Evolutionary conservation across 2,888 invertebrate species (phyloP), one percentile per base, ranked within the genome.

Genomic region (Dendrolimus houi): DNA sequence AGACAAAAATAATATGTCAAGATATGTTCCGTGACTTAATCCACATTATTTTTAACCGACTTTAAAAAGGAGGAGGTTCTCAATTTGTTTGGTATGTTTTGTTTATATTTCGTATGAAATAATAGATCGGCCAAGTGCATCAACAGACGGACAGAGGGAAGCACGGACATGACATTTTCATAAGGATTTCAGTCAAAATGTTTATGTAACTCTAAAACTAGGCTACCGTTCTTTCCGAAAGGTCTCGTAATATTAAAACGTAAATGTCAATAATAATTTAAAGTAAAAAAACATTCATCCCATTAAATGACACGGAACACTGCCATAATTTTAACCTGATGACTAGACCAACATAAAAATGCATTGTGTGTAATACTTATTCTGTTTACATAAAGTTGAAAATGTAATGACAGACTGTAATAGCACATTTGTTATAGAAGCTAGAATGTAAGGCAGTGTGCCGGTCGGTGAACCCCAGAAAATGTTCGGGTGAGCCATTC

Each of bases 361-460:
- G 9, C 56, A n/a, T 1, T 60, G 55, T 2, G 1, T 14, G 8
- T 54, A 8, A 53, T 8, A 55, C 57, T 63, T 69, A 66, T 58
- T 9, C 0, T 2, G 9, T 41, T 29, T 8, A 0, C 0, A 17
- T 68, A 75, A 64, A 59, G 70, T 71, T 56, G 47, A 56, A 54
- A 65, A 63, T 71, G 29, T 29, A 29, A 29, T 29, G 29, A 29
- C 29, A 29, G 29, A 29, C 6, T 29, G 29, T 3, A 29, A 0
- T 6, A 6, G 17, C 41, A 47, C 14, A 55, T 53, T 42, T 55
- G 47, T 47, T 63, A 55, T 59, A 66, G 64, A 70, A 69, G 71
- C 67, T 69, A 68, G 65, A 77, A 88, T 85, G 72, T 88, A 72
- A 78, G 89, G 83, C 87, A 89, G 80, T 89, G 79, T 87, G 87